Evolutionary conservation across 2,888 invertebrate genomes (phyloP), one percentile per base, ranked within the genome.

Genomic region (Drosophila recens): DNA sequence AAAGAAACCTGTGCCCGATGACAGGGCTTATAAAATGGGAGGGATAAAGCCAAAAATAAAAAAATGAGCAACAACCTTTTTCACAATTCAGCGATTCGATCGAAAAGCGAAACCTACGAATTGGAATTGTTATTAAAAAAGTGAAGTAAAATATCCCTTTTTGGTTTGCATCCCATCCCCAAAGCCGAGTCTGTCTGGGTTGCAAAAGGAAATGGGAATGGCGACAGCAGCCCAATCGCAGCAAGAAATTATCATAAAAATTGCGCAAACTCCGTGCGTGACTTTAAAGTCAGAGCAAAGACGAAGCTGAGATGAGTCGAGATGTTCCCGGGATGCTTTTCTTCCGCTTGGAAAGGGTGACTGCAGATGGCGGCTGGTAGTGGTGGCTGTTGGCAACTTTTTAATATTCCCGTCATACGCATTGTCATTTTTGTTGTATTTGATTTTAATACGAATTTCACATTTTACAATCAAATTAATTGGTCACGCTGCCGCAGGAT

Each of bases 391-490:
- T 38, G 34, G 62, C 59, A 77, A 57, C 86, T 81, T 81, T 87
- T 90, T 90, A 90, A 90, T 91, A 91, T 90, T 90, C 91, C 80
- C 82, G 82, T 90, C 90, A 91, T 90, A 87, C 82, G 76, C 85
- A 73, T 80, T 79, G 80, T 85, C 79, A 82, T 86, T 87, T 86
- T 77, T 82, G 83, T 90, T 87, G 90, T 90, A 91, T 91, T 91
- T 89, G 89, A 91, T 90, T 92, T 92, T 91, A 92, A 92, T 92
- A 90, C 91, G 83, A 90, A 90, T 91, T 91, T 91, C 84, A 91
- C 91, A 91, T 90, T 91, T 91, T 86, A 92, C 91, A 92, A 92
- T 91, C 89, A 92, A 92, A 91, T 92, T 92, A 92, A 92, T 92
- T 92, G 91, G 92, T 91, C 92, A 92, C 91, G 91, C 91, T 89